Evolutionary conservation across 37 sponge, comb jelly and placozoan species (phyloP), one percentile per base, ranked within the genome.

Genomic region (Amphimedon queenslandica): DNA sequence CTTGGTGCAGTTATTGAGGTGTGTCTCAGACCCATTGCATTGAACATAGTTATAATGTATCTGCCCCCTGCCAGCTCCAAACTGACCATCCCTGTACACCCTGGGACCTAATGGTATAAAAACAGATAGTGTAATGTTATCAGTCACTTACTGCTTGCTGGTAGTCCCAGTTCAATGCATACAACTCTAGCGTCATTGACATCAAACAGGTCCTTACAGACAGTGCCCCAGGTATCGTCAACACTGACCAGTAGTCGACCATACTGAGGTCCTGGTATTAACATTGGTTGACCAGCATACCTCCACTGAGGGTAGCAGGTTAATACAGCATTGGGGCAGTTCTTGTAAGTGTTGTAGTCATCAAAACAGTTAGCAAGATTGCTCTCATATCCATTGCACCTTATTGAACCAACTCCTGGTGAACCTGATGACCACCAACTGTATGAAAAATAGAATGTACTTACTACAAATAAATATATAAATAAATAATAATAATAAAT

Each of bases 181-280:
- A 65, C 77, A 71, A 76, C 77, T 32, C 37, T 31, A 37, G 77
- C 77, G 36, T 71, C 75, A 74, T 3, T 5, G 31, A 34, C 2
- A 68, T 68, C 66, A 47, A 47, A 47, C 13, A 13, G 13, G 53
- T 47, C 53, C 8, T 47, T 13, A 47, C 53, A 47, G 13, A 47
- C 53, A 18, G 53, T 47, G 13, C 53, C 53, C 53, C 53, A 47
- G 53, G 53, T 47, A 18, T 13, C 53, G 13, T 13, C 53, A 18
- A 13, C 13, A 47, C 53, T 18, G 13, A 47, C 53, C 13, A 18
- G 13, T 47, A 47, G 13, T 47, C 53, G 8, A 8, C 53, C 53
- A 18, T 47, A 8, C n/a, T n/a, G 8, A 47, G 8, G 13, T 47
- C 53, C 53, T 47, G 13, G 13, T 18, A 13, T 13, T 18, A 47